A percentile compares a stretch with the other conserved stretches of the same genome.
Conservation (phyloP, 2,888 invertebrate species). For the Ypsolopha sequella region DNA sequence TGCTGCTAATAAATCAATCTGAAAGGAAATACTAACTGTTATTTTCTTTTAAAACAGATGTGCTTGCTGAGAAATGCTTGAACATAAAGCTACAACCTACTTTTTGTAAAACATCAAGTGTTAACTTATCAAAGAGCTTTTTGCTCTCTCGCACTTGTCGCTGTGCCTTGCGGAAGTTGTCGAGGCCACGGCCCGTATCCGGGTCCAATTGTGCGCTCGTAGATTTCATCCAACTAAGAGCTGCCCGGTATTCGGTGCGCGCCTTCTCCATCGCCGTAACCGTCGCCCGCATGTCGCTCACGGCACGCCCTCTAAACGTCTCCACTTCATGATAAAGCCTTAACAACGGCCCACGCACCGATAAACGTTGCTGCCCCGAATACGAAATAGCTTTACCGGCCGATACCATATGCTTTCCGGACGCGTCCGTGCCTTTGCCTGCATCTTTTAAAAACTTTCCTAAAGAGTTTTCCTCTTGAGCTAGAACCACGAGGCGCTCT, state of each 20-base stretch:
- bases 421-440: constrained; percentile 91
- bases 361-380: constrained; percentile 92
- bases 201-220: constrained; percentile 96
- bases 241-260: constrained; percentile 95
- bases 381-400: constrained; percentile 90
- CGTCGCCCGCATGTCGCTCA: constrained; percentile 92
- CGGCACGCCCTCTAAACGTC: constrained; percentile 94
- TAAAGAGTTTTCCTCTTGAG: constrained; percentile 95
- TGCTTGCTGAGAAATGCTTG: neutral
- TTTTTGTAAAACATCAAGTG: constrained; percentile 97
- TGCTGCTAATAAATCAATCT: constrained; percentile 96
- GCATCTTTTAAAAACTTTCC: constrained; percentile 95
- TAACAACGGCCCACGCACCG: constrained; percentile 86
- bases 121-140: constrained; percentile 91
- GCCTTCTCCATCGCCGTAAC: constrained; percentile 95
- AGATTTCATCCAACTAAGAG: constrained; percentile 99
- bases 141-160: constrained; percentile 85
- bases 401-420: constrained; percentile 68
- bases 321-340: constrained; percentile 96
- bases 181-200: constrained; percentile 94
- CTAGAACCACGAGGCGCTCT: constrained; percentile 90
- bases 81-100: constrained; percentile 28
- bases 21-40: constrained; percentile 16
- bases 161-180: constrained; percentile 94
- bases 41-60: neutral